phyloP scores from a whole-genome alignment of 2,797 vertebrate genomes.

The Sebastiscus albofasciatus region DNA sequence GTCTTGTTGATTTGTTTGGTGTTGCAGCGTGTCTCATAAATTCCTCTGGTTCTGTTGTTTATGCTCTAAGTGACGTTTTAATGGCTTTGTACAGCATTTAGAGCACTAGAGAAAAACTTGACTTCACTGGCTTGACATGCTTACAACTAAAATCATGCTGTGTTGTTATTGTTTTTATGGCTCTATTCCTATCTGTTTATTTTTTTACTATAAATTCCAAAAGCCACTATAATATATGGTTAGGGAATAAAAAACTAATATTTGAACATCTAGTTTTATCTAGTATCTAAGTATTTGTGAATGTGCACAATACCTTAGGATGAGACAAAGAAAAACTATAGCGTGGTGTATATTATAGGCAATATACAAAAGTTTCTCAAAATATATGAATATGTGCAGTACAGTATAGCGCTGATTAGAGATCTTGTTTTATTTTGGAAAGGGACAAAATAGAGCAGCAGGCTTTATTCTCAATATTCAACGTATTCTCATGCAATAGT shows the following conservation, averaged over 20 bases:
- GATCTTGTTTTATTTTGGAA: neutral
- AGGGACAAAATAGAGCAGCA: neutral
- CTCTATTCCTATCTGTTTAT: neutral
- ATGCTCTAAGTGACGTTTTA: slow-evolving; percentile 32
- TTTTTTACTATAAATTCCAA: neutral
- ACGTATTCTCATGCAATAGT: no score
- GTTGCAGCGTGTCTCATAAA: slow-evolving; percentile 4
- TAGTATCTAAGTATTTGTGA: neutral
- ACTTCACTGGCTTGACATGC: neutral
- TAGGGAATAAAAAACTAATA: neutral
- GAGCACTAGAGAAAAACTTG: neutral
- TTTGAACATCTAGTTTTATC: neutral
- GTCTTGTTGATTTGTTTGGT: slow-evolving; percentile 16
- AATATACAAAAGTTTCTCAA: neutral
- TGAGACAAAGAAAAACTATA: neutral
- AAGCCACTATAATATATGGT: neutral
- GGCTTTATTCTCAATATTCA: neutral
- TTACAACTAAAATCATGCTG: neutral
- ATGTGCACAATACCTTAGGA: neutral
- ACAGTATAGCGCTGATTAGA: neutral
- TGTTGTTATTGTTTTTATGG: neutral
- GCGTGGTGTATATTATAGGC: neutral
- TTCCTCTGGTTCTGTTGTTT: neutral
- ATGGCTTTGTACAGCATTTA: slow-evolving; percentile 9
- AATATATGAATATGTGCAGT: neutral